A percentile compares a stretch with the other conserved stretches of the same genome.
Evolutionary conservation across 2,888 invertebrate genomes (phyloP).

Genomic region (Tetropium fuscum): DNA sequence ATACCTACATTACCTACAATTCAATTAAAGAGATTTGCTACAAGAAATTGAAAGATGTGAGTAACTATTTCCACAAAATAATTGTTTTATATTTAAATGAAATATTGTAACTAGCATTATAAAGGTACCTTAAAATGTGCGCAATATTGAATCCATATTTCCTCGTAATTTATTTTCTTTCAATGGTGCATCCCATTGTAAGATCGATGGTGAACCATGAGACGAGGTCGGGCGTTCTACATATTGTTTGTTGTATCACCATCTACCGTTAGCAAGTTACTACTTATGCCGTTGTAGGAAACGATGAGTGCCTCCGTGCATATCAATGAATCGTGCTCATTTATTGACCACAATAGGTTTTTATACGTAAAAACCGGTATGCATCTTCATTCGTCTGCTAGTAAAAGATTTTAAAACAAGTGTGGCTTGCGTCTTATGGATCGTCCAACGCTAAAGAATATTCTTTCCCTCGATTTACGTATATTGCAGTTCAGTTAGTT

Average conservation of each 20-base stretch:
- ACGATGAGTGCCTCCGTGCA: conserved; percentile 18
- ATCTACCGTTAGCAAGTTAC: conserved; percentile 7
- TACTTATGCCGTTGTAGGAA: conserved; percentile 13
- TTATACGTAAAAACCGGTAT: conserved; percentile 8
- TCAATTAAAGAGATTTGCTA: no score
- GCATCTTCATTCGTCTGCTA: no score
- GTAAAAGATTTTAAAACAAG: no score
- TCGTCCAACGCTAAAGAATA: no score
- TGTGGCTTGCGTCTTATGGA: no score
- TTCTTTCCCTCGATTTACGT: no score
- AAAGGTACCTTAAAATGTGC: neutral
- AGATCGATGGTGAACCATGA: neutral
- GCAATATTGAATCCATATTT: neutral
- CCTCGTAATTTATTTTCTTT: neutral
- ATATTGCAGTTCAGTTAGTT: no score
- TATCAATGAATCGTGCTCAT: neutral
- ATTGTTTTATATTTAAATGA: no score
- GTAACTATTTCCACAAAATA: neutral
- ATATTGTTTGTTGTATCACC: neutral
- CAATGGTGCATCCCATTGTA: neutral
- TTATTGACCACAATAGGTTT: neutral
- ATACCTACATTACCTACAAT: no score
- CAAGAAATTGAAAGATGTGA: no score
- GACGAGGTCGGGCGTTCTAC: conserved; percentile 17
- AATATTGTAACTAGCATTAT: no score